A percentile compares a stretch with the other conserved stretches of the same genome.
Evolutionary conservation across 2,797 vertebrate species (phyloP).

Genomic region (Labeo calbasu): DNA sequence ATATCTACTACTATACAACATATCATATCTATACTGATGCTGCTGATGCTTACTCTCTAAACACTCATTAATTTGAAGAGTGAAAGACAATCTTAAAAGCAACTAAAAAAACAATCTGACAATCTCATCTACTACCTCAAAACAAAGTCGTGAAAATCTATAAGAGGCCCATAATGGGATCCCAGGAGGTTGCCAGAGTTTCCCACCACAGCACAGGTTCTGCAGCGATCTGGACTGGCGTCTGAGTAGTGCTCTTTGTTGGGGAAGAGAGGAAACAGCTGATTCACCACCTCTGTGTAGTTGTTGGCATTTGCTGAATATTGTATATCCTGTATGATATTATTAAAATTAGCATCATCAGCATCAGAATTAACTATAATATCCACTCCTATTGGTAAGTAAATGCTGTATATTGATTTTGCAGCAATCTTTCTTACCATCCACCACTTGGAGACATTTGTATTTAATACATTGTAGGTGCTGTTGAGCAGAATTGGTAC

Average conservation of each 20-base stretch:
- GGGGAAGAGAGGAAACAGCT: slow-evolving; percentile 75
- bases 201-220: slow-evolving; percentile 78
- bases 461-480: background rate
- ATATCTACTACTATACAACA: no score
- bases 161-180: slow-evolving; percentile 67
- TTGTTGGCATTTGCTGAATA: background rate
- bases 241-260: slow-evolving; percentile 60
- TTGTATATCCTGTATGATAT: slow-evolving; percentile 23
- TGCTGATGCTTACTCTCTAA: background rate
- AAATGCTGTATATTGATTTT: no score
- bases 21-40: background rate
- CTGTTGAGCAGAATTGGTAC: background rate
- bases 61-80: no score
- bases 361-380: no score
- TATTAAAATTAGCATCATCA: no score
- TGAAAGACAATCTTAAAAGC: no score
- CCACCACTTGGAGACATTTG: slow-evolving; percentile 2
- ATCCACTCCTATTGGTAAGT: no score
- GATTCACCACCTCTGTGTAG: slow-evolving; percentile 61
- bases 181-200: slow-evolving; percentile 77
- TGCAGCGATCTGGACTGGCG: slow-evolving; percentile 64
- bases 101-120: background rate
- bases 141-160: slow-evolving; percentile 69
- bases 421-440: background rate
- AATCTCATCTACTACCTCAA: slow-evolving; percentile 66